Base-by-base conservation (phyloP, 2,797 vertebrate genomes). In the Pachyuromys duprasi region DNA sequence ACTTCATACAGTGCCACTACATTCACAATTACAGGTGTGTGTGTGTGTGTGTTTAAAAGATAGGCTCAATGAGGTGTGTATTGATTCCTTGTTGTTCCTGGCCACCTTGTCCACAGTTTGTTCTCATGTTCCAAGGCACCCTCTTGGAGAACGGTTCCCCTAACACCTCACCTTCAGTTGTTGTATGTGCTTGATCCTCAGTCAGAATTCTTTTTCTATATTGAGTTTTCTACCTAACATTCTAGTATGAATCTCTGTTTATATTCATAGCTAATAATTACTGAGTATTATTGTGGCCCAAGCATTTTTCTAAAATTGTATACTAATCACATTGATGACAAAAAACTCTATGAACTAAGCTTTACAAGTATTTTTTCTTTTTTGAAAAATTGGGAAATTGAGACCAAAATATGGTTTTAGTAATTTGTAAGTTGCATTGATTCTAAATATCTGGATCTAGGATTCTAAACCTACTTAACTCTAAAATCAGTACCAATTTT, bases 221-320 rank as follows among this genome's bases (percentile, higher is more conserved):
- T 36, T 39, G 60, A 17, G 28, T 86, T 75, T 65, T 88, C 72
- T 92, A 28, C 65, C n/a, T 88, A 28, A 17, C 39, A 33, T 72
- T 76, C 60, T 81, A 65, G 33, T 86, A 42, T 17, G 15, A 65
- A 81, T 57, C 45, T 86, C 3, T 69, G 83, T 81, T 78, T 17
- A 60, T 55, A 88, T 93, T 90, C 70, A 93, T 65, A 80, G 63
- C 42, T 67, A 90, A 79, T 74, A 72, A 79, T 88, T 75, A 83
- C 55, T 62, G 45, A 91, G 13, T 74, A n/a, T 79, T 74, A 33
- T 57, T 55, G 14, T 92, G 14, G 78, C 87, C 81, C 75, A 63
- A 36, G 82, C 33, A 74, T 65, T 69, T 57, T 91, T 79, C 87
- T 86, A 78, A 89, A 62, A 75, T 33, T 22, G 45, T 36, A 83